Percentiles rank a stretch among this genome's conserved stretches.
phyloP scores from a whole-genome alignment of 2,888 invertebrate genomes.

The Petrolisthes manimaculis region DNA sequence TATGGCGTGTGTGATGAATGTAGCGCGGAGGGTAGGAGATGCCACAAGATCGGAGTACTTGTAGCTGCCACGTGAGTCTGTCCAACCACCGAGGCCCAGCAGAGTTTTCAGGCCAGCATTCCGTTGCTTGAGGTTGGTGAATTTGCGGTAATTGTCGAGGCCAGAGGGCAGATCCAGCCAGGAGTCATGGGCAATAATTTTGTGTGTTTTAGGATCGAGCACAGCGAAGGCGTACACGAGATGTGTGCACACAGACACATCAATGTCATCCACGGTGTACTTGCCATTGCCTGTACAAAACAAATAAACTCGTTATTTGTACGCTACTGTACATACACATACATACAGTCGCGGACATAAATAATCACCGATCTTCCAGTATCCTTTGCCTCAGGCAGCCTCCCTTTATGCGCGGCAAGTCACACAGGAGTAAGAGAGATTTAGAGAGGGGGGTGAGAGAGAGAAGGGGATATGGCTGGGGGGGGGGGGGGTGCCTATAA shows the following conservation, averaged over 20 bases:
- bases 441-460: too few species aligned
- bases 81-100: conserved; percentile 46
- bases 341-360: too few species aligned
- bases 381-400: too few species aligned
- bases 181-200: not conserved
- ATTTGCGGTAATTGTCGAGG: conserved; percentile 19
- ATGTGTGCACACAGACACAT: conserved; percentile 9
- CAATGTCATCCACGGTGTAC: conserved; percentile 33
- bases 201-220: conserved; percentile 10
- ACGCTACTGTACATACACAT: too few species aligned
- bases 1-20: conserved; percentile 64
- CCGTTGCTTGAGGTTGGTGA: conserved; percentile 28
- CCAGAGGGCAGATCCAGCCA: not conserved
- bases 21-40: conserved; percentile 23
- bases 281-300: not conserved
- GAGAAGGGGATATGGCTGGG: too few species aligned
- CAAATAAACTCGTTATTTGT: too few species aligned
- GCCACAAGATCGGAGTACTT: conserved; percentile 27
- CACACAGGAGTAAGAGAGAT: too few species aligned
- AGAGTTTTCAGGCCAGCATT: conserved; percentile 40
- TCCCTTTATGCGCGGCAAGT: too few species aligned
- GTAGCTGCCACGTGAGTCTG: conserved; percentile 6
- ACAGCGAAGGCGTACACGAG: conserved; percentile 27
- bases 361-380: too few species aligned
- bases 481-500: too few species aligned